Evolutionary conservation across 2,888 invertebrate species (phyloP).

Genomic region (Latheticus oryzae): DNA sequence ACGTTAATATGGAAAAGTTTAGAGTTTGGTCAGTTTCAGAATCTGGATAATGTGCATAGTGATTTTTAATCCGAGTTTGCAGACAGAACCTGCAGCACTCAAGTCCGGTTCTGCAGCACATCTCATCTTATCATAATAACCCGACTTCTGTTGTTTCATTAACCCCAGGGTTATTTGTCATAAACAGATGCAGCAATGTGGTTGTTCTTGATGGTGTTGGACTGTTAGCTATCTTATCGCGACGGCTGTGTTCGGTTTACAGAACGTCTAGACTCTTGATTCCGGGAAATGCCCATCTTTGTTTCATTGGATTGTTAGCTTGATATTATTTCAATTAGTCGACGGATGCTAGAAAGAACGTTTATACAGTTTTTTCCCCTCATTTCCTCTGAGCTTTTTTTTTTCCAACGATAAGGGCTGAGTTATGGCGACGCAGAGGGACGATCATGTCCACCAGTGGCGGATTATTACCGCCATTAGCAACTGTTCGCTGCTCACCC

Average conservation of each 20-base stretch:
- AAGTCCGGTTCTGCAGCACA: slow-evolving; percentile 2
- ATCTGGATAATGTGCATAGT: slow-evolving; percentile 1
- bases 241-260: slow-evolving; percentile 44
- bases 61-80: too few species aligned
- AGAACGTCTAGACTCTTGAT: slow-evolving; percentile 51
- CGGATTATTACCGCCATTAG: slow-evolving; percentile 1
- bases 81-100: too few species aligned
- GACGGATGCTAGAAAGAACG: slow-evolving; percentile 21
- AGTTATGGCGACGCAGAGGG: slow-evolving; percentile 3
- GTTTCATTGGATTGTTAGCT: slow-evolving; percentile 46
- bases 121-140: slow-evolving; percentile 1
- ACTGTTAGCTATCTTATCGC: slow-evolving; percentile 42
- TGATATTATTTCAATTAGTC: slow-evolving; percentile 36
- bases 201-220: slow-evolving; percentile 32
- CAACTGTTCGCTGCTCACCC: neutral
- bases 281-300: slow-evolving; percentile 51
- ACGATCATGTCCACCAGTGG: slow-evolving; percentile 1
- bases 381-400: slow-evolving; percentile 15
- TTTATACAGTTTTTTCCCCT: neutral
- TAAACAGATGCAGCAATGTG: slow-evolving; percentile 32
- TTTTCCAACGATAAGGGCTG: slow-evolving; percentile 16
- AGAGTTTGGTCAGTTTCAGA: neutral
- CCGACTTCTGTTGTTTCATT: slow-evolving; percentile 30
- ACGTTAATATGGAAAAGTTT: slow-evolving; percentile 3
- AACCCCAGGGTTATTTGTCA: slow-evolving; percentile 29